Evolutionary conservation across 1,140 invertebrate species (phyloP).

Genomic region (Protaetia brevitarsis): DNA sequence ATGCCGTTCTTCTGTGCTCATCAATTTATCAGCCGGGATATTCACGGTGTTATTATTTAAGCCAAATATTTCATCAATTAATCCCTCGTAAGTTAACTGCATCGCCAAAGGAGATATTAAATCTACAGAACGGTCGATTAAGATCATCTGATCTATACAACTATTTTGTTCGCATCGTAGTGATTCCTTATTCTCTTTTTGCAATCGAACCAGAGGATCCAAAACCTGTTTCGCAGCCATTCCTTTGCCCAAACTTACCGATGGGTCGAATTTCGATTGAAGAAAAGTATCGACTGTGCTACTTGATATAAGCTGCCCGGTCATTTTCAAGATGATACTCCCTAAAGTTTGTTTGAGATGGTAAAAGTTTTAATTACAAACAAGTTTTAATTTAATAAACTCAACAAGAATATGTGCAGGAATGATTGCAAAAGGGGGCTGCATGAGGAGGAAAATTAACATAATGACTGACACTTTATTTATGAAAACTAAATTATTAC

Average conservation of each 20-base stretch:
- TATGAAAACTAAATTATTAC: too few species aligned
- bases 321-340: slow-evolving; percentile 87
- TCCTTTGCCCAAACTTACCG: slow-evolving; percentile 85
- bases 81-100: slow-evolving; percentile 95
- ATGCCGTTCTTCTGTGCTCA: slow-evolving; percentile 61
- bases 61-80: slow-evolving; percentile 88
- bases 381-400: too few species aligned
- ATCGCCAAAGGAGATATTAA: slow-evolving; percentile 88
- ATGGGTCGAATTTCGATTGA: slow-evolving; percentile 90
- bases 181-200: slow-evolving; percentile 55
- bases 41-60: slow-evolving; percentile 68
- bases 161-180: slow-evolving; percentile 47
- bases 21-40: slow-evolving; percentile 82
- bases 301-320: slow-evolving; percentile 82
- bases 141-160: slow-evolving; percentile 82
- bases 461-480: too few species aligned
- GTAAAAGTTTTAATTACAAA: too few species aligned
- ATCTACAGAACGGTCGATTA: slow-evolving; percentile 73
- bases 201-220: slow-evolving; percentile 79
- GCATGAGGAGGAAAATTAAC: too few species aligned
- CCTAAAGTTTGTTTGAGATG: too few species aligned
- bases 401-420: too few species aligned
- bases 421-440: too few species aligned
- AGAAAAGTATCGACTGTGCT: slow-evolving; percentile 80
- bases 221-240: slow-evolving; percentile 82